Evolutionary conservation across 2,888 invertebrate species (phyloP).

Genomic region (Nephrotoma flavescens): DNA sequence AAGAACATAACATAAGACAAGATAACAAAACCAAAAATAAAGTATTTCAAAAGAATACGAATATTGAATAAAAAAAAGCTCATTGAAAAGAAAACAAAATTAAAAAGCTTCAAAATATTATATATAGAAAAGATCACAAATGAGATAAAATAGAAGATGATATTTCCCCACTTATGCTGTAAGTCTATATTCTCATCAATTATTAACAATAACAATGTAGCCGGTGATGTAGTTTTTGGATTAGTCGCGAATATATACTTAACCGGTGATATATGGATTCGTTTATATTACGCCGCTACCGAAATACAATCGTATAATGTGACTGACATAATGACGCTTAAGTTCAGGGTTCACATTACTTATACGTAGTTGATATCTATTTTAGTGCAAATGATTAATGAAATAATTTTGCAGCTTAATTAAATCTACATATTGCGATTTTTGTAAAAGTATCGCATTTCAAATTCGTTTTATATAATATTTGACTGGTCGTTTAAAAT

Average conservation of each 20-base stretch:
- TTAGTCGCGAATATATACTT: background rate
- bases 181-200: background rate
- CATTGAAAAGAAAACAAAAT: background rate
- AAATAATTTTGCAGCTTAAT: too few species aligned
- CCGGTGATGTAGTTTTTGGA: background rate
- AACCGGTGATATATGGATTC: background rate
- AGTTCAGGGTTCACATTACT: too few species aligned
- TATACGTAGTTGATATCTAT: too few species aligned
- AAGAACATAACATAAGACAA: background rate
- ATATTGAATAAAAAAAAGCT: background rate
- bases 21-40: background rate
- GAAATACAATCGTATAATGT: too few species aligned
- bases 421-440: too few species aligned
- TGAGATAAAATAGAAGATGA: background rate
- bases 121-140: background rate
- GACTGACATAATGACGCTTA: too few species aligned
- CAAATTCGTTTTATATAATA: too few species aligned
- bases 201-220: background rate
- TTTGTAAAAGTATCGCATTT: too few species aligned
- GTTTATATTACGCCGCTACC: background rate
- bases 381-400: too few species aligned
- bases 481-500: too few species aligned
- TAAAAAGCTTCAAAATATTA: background rate
- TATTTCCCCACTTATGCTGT: background rate
- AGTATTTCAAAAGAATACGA: background rate